A percentile compares a stretch with the other conserved stretches of the same genome.
Evolutionary conservation across 2,888 invertebrate genomes (phyloP).

Genomic region (Phrixothrix hirtus): DNA sequence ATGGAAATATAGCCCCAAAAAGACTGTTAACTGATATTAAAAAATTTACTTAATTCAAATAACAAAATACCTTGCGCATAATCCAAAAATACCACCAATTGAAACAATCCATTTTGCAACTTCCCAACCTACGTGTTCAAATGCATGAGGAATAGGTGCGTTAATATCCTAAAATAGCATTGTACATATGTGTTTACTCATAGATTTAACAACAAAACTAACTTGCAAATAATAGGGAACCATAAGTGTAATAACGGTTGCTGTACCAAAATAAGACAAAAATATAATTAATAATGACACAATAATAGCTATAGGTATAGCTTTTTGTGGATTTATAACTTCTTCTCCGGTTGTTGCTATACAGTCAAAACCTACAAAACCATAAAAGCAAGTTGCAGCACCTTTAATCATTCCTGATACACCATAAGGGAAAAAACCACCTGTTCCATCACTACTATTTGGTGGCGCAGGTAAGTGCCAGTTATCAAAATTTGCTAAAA

Average conservation of each 20-base stretch:
- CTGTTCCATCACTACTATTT: slow-evolving; percentile 57
- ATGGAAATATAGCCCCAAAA: slow-evolving; percentile 82
- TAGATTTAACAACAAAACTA: slow-evolving; percentile 8
- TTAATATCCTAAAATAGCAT: slow-evolving; percentile 64
- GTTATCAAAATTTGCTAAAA: slow-evolving; percentile 55
- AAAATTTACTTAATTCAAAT: no score
- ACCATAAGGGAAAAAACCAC: slow-evolving; percentile 87
- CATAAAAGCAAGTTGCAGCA: slow-evolving; percentile 86
- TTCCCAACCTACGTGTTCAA: slow-evolving; percentile 72
- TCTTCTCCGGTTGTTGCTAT: slow-evolving; percentile 90
- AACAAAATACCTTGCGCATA: slow-evolving; percentile 72
- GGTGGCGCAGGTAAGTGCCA: slow-evolving; percentile 51
- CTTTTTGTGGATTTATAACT: slow-evolving; percentile 81
- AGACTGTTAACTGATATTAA: slow-evolving; percentile 59
- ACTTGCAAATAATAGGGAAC: slow-evolving; percentile 79
- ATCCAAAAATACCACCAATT: slow-evolving; percentile 82
- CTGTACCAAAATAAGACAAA: slow-evolving; percentile 86
- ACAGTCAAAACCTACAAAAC: slow-evolving; percentile 92
- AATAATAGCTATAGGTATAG: slow-evolving; percentile 86
- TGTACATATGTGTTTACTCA: slow-evolving; percentile 6
- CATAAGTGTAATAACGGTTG: slow-evolving; percentile 85
- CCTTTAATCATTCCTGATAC: slow-evolving; percentile 76
- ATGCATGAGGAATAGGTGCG: slow-evolving; percentile 81
- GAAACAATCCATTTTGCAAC: slow-evolving; percentile 83
- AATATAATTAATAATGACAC: slow-evolving; percentile 81